These are phyloP conservation scores for Apistogramma diplotaenia DNA, from an alignment of 2,113 vertebrate species.

Conservation along the genomic window DNA sequence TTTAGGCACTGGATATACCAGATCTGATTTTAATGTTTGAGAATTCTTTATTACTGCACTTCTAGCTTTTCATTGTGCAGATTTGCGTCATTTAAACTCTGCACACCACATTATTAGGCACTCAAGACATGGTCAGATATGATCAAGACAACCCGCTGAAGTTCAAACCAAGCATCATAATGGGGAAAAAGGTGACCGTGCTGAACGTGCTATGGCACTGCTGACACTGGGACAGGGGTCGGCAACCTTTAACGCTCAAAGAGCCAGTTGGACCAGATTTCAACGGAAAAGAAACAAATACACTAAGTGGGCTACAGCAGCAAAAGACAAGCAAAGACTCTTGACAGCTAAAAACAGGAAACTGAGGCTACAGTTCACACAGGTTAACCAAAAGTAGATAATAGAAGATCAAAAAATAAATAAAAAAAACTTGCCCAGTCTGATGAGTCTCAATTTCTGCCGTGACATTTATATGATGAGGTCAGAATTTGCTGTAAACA, in stretches of 20 bases:
- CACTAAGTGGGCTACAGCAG: background rate
- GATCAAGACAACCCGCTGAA: background rate
- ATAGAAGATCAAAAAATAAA: no score
- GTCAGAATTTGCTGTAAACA: background rate
- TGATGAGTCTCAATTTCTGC: background rate
- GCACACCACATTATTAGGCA: no score
- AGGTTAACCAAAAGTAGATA: background rate
- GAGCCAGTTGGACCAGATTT: no score
- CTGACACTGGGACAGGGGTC: no score
- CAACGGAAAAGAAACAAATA: no score
- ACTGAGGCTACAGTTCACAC: background rate
- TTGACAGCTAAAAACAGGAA: background rate
- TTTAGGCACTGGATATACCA: background rate
- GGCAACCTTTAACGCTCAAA: no score
- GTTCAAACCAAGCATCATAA: background rate
- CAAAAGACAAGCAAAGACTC: background rate
- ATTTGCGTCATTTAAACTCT: no score
- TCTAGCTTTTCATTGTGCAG: no score
- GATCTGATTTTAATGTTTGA: background rate
- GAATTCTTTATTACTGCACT: background rate
- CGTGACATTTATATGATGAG: background rate
- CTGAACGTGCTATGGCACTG: no score
- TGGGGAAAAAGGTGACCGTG: no score
- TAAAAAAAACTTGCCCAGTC: no score
- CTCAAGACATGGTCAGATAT: background rate